These are phyloP conservation scores for Jacana jacana DNA, from an alignment of 2,113 vertebrate genomes.

Conservation along the genomic window DNA sequence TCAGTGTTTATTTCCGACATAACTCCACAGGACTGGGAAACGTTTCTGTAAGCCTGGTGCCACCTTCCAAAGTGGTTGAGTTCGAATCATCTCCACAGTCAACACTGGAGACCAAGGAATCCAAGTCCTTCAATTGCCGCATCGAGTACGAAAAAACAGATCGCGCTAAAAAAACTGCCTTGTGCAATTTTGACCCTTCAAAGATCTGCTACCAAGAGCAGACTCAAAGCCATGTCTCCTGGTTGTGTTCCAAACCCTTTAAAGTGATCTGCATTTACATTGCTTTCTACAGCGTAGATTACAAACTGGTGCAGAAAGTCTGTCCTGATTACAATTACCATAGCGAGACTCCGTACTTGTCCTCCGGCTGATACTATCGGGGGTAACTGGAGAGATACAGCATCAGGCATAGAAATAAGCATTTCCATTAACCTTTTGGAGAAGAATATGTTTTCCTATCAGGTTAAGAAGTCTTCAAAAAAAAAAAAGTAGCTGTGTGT, in stretches of 20 bases:
- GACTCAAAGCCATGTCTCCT: slow-evolving; percentile 98
- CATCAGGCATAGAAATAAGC: not conserved
- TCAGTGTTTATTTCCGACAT: slow-evolving; percentile 98
- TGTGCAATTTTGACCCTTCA: slow-evolving; percentile 91
- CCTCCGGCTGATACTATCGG: slow-evolving; percentile 83
- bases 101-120: slow-evolving; percentile 94
- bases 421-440: slow-evolving; percentile 59
- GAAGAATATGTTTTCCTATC: slow-evolving; percentile 56
- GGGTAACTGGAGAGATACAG: not conserved
- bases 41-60: slow-evolving; percentile 96
- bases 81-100: slow-evolving; percentile 93
- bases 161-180: slow-evolving; percentile 94
- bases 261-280: slow-evolving; percentile 99
- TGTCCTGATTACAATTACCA: slow-evolving; percentile 99
- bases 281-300: slow-evolving; percentile 98
- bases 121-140: slow-evolving; percentile 97
- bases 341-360: slow-evolving; percentile 95
- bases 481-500: slow-evolving; percentile 46
- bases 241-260: slow-evolving; percentile 98
- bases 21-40: slow-evolving; percentile 97
- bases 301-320: slow-evolving; percentile 99
- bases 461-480: slow-evolving; percentile 56
- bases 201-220: slow-evolving; percentile 99
- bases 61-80: slow-evolving; percentile 97
- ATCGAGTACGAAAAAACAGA: slow-evolving; percentile 99